Evolutionary conservation across 1,140 invertebrate genomes (phyloP).

Genomic region (Drosophila serrata): DNA sequence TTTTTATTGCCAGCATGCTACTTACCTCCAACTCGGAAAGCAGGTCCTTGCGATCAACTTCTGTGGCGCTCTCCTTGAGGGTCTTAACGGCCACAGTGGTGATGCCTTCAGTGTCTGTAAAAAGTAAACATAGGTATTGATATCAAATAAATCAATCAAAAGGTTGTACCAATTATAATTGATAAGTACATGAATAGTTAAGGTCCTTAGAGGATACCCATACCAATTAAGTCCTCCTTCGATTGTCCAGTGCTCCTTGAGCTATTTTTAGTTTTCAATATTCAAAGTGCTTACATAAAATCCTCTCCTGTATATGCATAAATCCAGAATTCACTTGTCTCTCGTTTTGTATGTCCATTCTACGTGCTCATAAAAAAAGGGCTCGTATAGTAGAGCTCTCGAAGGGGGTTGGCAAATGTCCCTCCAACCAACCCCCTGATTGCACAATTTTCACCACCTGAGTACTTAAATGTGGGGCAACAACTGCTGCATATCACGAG

Average conservation of each 20-base stretch:
- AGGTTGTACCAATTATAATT: background rate
- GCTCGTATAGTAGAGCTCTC: conserved; percentile 4
- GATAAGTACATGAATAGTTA: background rate
- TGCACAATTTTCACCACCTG: conserved; percentile 41
- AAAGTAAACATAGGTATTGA: conserved; percentile 33
- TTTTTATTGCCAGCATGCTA: background rate
- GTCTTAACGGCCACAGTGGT: conserved; percentile 95
- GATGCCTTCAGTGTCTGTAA: conserved; percentile 88
- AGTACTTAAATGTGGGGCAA: conserved; percentile 42
- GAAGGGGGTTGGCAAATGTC: background rate
- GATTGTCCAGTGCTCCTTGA: background rate
- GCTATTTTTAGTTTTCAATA: conserved; percentile 19
- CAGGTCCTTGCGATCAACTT: conserved; percentile 94
- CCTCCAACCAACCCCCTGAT: background rate
- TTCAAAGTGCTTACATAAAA: conserved; percentile 20
- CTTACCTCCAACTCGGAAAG: conserved; percentile 91
- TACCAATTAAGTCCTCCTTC: conserved; percentile 1
- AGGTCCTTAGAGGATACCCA: background rate
- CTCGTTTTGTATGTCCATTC: conserved; percentile 43
- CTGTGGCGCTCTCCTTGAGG: conserved; percentile 95
- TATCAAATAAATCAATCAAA: background rate
- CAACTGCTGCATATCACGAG: conserved; percentile 38
- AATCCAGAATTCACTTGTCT: conserved; percentile 43
- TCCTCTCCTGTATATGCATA: conserved; percentile 17
- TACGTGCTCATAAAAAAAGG: conserved; percentile 56